Base-by-base conservation (phyloP, 2,888 invertebrate species). In the Eristalinus sepulchralis region DNA sequence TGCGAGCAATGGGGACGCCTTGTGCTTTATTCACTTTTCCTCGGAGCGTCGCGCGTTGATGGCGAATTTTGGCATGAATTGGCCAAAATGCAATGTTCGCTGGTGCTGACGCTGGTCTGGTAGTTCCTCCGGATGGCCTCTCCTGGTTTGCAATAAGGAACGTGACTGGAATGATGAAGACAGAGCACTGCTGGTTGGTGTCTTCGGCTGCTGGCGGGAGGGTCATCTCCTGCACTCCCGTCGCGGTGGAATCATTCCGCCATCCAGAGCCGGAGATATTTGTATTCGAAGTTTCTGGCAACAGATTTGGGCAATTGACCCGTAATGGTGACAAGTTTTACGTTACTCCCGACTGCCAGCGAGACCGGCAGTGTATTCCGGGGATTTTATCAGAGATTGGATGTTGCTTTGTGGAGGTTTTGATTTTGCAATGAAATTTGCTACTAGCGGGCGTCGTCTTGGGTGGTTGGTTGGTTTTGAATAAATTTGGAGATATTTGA, bases 261-360 rank as follows among this genome's bases (percentile, higher is more conserved):
- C 76, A 62, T 80, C 76, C 70, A 71, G 27, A 11, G n/a, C 20
- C 6, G 64, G 72, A 67, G 13, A 47, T 70, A 67, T 71, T 81
- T 70, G 80, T 75, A 66, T 70, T 75, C n/a, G 62, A 70, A 79
- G 64, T 79, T 85, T 72, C 60, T 85, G 82, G 77, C 68, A 83
- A 75, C 75, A 86, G 79, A 86, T 83, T 86, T 78, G 77, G 78
- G 73, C 86, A 86, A 86, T 86, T 83, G 83, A 86, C 78, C 86
- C 71, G 60, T 83, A 86, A 86, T 86, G 78, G 83, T 75, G 78
- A 82, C 77, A 81, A 77, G 60, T 82, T 85, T 67, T 62, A 53
- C n/a, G 39, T 27, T 60, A 72, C 79, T 62, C 62, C 75, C 64
- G 59, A 64, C 8, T 62, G 62, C 13, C 22, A 64, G 53, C 47